Evolutionary conservation across 2,797 vertebrate genomes (phyloP).

Genomic region (Nasua narica): DNA sequence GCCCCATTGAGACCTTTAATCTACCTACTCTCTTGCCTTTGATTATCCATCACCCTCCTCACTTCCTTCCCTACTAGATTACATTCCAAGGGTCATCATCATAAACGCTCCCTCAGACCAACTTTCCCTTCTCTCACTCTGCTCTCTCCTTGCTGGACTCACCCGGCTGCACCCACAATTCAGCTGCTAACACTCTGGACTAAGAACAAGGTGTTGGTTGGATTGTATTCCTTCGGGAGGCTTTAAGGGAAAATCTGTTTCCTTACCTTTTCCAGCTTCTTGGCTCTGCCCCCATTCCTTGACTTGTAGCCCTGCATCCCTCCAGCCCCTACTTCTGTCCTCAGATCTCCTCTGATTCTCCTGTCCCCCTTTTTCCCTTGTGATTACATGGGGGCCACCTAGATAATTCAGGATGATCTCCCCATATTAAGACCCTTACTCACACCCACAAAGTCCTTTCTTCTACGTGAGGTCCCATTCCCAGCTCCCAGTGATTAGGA

Average conservation of each 20-base stretch:
- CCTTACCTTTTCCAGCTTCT: not conserved
- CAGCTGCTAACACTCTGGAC: not conserved
- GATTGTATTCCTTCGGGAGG: not conserved
- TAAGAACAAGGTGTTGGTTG: not conserved
- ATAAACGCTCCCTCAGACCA: not conserved
- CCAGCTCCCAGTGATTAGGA: not conserved
- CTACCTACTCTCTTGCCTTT: not conserved
- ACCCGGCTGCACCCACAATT: not conserved
- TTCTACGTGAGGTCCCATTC: not conserved
- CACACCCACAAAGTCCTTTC: not conserved
- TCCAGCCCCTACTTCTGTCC: not conserved
- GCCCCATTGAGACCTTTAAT: not conserved
- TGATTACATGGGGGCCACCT: not conserved
- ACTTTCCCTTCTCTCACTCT: not conserved
- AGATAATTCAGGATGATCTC: not conserved
- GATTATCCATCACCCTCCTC: not conserved
- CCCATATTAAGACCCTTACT: not conserved
- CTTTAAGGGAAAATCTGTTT: not conserved
- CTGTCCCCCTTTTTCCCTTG: not conserved
- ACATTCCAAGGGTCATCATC: not conserved
- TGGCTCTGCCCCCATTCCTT: not conserved
- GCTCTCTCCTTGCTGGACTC: not conserved
- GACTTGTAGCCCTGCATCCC: not conserved
- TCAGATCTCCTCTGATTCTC: not conserved
- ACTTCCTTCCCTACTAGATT: not conserved